Percentiles rank a stretch among this genome's conserved stretches.
phyloP scores from a whole-genome alignment of 2,113 vertebrate species.

The Gobius niger region DNA sequence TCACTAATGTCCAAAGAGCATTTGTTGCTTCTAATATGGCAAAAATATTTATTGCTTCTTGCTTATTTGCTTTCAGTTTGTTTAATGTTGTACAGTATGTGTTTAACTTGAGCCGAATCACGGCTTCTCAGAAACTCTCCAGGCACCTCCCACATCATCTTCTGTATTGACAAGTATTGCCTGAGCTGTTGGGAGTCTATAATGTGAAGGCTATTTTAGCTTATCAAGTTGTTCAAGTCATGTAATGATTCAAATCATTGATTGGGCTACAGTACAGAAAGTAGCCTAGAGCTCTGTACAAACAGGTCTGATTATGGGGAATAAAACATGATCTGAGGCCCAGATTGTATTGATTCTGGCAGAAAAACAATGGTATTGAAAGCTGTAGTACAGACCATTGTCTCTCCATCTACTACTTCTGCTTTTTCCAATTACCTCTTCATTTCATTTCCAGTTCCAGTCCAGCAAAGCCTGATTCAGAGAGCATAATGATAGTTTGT shows the following conservation, averaged over 20 bases:
- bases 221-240: not conserved
- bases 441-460: not conserved
- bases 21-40: too few relatives aligned
- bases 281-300: not conserved
- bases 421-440: slow-evolving; percentile 25
- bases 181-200: too few relatives aligned
- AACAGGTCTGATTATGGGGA: slow-evolving; percentile 10
- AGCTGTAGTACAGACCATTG: slow-evolving; percentile 3
- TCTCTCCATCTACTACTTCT: slow-evolving; percentile 12
- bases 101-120: too few relatives aligned
- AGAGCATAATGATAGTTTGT: slow-evolving; percentile 25
- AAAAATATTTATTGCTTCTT: too few relatives aligned
- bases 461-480: too few relatives aligned
- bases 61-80: too few relatives aligned
- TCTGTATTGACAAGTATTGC: too few relatives aligned
- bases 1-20: too few relatives aligned
- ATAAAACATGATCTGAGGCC: slow-evolving; percentile 4
- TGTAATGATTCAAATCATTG: not conserved
- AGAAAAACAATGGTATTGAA: slow-evolving; percentile 23
- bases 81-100: too few relatives aligned
- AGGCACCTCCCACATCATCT: too few relatives aligned
- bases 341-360: slow-evolving; percentile 2
- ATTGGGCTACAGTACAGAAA: not conserved
- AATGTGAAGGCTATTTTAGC: too few relatives aligned
- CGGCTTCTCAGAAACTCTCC: too few relatives aligned